Percentiles rank a stretch among this genome's conserved stretches.
Evolutionary conservation across 2,113 vertebrate genomes (phyloP).

Genomic region (Tyrannus savana): DNA sequence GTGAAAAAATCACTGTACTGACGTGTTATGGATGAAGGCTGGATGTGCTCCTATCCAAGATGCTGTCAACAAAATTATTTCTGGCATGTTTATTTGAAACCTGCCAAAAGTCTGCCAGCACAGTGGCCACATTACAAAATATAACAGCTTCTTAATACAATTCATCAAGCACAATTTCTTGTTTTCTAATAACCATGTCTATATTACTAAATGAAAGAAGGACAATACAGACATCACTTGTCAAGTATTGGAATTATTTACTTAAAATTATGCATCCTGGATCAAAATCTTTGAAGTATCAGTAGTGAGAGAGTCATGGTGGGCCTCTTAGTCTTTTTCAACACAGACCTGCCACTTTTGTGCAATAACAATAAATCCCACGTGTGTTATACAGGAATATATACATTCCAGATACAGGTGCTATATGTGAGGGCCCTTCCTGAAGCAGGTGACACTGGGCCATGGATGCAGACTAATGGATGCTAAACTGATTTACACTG

Average conservation of each 20-base stretch:
- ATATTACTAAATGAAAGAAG: neutral
- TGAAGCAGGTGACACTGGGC: neutral
- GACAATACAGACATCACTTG: neutral
- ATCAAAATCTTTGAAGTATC: neutral
- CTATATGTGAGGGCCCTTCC: neutral
- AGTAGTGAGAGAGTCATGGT: neutral
- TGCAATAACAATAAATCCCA: neutral
- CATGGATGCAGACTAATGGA: neutral
- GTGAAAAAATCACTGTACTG: neutral
- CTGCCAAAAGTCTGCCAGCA: slow-evolving; percentile 20
- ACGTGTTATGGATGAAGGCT: neutral
- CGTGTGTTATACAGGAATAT: neutral
- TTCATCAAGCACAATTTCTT: neutral
- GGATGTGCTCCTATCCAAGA: slow-evolving; percentile 23
- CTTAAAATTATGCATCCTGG: neutral
- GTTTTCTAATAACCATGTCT: neutral
- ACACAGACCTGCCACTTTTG: neutral
- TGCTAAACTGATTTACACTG: neutral
- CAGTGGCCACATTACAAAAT: neutral
- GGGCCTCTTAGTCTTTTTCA: neutral
- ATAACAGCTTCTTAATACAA: neutral
- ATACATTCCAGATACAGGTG: neutral
- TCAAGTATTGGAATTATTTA: neutral
- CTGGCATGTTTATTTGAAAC: slow-evolving; percentile 28
- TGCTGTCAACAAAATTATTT: slow-evolving; percentile 56